Evolutionary conservation across 1,140 invertebrate species (phyloP).

Genomic region (Lepidurus arcticus): DNA sequence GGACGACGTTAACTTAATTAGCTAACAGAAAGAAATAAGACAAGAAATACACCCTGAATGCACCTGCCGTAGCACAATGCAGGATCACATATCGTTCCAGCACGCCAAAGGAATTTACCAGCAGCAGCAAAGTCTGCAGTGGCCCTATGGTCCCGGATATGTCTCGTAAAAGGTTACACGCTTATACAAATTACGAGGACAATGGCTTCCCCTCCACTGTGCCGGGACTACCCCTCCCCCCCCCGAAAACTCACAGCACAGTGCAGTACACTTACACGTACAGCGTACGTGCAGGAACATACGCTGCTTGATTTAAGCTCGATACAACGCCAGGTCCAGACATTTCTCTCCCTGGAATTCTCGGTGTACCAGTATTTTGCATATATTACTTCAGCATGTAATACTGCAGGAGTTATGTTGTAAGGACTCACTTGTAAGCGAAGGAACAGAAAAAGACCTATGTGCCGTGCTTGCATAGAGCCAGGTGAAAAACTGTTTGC

Average conservation of each 20-base stretch:
- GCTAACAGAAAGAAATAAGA: constrained; percentile 3
- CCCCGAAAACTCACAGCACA: background rate
- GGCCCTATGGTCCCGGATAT: background rate
- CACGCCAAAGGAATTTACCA: background rate
- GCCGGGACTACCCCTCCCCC: background rate
- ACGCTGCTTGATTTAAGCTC: background rate
- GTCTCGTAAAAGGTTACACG: constrained; percentile 9
- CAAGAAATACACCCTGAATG: background rate
- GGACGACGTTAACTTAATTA: background rate
- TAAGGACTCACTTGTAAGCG: too few relatives aligned
- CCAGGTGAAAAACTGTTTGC: constrained; percentile 10
- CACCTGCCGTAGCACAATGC: background rate
- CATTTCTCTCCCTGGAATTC: background rate
- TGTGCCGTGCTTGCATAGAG: background rate
- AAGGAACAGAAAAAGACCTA: background rate
- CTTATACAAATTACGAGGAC: background rate
- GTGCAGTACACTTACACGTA: background rate
- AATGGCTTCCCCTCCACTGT: background rate
- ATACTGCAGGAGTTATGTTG: too few relatives aligned
- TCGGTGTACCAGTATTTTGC: too few relatives aligned
- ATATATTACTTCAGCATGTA: too few relatives aligned
- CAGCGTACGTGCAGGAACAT: background rate
- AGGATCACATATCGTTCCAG: background rate
- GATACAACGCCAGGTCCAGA: background rate
- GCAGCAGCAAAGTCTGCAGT: background rate